These are phyloP conservation scores for Helicolenus hilgendorfi DNA, from an alignment of 2,797 vertebrate species.

Conservation along the genomic window DNA sequence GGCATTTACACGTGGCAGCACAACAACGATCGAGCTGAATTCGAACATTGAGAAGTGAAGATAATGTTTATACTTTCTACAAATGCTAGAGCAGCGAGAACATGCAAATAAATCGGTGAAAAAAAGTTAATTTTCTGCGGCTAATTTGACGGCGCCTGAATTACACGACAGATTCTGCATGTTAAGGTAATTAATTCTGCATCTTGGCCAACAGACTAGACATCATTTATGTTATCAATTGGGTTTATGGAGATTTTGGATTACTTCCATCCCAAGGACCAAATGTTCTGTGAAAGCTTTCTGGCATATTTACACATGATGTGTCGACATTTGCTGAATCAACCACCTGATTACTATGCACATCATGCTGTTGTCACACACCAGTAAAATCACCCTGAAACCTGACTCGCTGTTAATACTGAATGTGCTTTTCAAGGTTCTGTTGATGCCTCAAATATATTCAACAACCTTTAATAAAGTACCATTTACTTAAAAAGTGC, in stretches of 20 bases:
- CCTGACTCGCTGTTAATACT: not conserved
- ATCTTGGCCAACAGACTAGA: not conserved
- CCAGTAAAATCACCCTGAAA: slow-evolving; percentile 4
- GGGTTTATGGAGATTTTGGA: slow-evolving; percentile 52
- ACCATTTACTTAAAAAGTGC: not conserved
- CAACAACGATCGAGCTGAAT: slow-evolving; percentile 11
- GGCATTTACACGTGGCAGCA: slow-evolving; percentile 62
- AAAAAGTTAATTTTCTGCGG: not conserved
- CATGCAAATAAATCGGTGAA: not conserved
- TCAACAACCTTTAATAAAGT: not conserved
- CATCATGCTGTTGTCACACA: slow-evolving; percentile 32
- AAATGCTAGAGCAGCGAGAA: not conserved
- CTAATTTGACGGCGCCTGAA: not conserved
- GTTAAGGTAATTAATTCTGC: slow-evolving; percentile 12
- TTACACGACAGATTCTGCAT: not conserved
- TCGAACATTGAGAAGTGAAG: not conserved
- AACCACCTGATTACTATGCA: slow-evolving; percentile 45
- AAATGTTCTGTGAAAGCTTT: slow-evolving; percentile 46
- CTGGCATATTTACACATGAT: slow-evolving; percentile 43
- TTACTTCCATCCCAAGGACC: slow-evolving; percentile 30
- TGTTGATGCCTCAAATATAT: not conserved
- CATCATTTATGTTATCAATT: slow-evolving; percentile 23
- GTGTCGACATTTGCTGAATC: slow-evolving; percentile 43
- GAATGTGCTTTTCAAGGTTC: not conserved
- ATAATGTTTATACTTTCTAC: not conserved